Base-by-base conservation (phyloP, 2,888 invertebrate genomes). In the Drosophila neonasuta region DNA sequence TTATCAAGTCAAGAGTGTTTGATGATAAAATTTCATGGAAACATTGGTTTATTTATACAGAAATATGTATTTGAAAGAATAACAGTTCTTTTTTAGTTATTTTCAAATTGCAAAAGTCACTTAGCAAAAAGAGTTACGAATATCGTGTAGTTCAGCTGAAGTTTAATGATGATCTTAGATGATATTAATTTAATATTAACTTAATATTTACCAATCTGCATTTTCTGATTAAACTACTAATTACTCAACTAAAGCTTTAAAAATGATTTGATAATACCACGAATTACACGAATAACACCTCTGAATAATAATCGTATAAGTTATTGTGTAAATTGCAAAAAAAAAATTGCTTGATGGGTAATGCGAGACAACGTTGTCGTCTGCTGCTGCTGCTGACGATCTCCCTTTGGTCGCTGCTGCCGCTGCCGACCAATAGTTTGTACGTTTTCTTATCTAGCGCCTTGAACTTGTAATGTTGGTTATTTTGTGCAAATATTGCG, bases 401-500 rank as follows among this genome's bases (percentile, higher is more conserved):
- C 15, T 36, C 48, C 51, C 13, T 6, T 20, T 52, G 34, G 32
- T 49, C 46, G 51, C 10, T 44, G 46, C 55, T 45, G 46, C 52
- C 52, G 45, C 56, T 57, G 57, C 55, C 34, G 65, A 52, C 65
- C 74, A 70, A 55, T 61, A 56, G 64, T 79, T 74, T 70, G 77
- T 82, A 66, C 65, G 75, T 77, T 68, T 66, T 71, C 82, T 89
- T 89, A 88, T 89, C 89, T 88, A 88, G 88, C 88, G 89, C 88
- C 88, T 88, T 84, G 87, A 86, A 88, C 89, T 88, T 89, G 89
- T 89, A 89, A 89, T 88, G 88, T 88, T 88, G 88, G 87, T 88
- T 88, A 88, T 89, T 89, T 88, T 89, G 89, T 88, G 88, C 89
- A 89, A 88, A 89, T 89, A 88, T 89, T 89, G 89, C 89, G 89